Evolutionary conservation across 1,140 invertebrate genomes (phyloP), one percentile per base, ranked within the genome.

Genomic region (Drepana arcuata): DNA sequence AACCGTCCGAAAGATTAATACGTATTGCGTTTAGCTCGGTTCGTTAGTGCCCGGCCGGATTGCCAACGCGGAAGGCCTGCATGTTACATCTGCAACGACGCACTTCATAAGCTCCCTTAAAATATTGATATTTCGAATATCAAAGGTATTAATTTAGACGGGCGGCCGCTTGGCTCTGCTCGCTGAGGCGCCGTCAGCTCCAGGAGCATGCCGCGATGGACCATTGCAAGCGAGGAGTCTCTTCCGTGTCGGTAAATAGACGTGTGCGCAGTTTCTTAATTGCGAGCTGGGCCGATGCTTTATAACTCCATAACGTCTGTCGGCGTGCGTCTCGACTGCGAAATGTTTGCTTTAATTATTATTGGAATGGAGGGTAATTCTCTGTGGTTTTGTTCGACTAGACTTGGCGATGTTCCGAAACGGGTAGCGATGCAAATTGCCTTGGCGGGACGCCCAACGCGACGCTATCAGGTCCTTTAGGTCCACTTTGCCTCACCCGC

Each of bases 311-410:
- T 75, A 74, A 77, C 69, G 69, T 52, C 49, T 41, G 71, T 68
- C 69, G 61, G 64, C 60, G 62, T 53, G 48, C 52, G 72, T 75
- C 73, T 70, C 68, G 64, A 42, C 65, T 71, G 67, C 49, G 72
- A 79, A 78, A 81, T 81, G 73, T 82, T 74, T 78, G 78, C 74
- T 75, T 82, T 79, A 82, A 82, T 82, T 82, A 82, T 82, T 82
- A 82, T 79, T 82, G 77, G 77, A 82, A 82, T 82, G 69, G 74
- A 73, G 73, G 69, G 75, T 82, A 75, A 78, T 79, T 82, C 77
- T 73, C 60, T 53, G 72, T 82, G 74, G 77, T 82, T 82, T 82
- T 79, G 77, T 82, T 82, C 71, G 74, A 70, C 74, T 82, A 82
- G 77, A 82, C 77, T 82, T 82, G 78, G 78, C 78, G 72, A 73